These are phyloP conservation scores for Ameiurus melas DNA, from an alignment of 2,113 vertebrate genomes.

Conservation along the genomic window DNA sequence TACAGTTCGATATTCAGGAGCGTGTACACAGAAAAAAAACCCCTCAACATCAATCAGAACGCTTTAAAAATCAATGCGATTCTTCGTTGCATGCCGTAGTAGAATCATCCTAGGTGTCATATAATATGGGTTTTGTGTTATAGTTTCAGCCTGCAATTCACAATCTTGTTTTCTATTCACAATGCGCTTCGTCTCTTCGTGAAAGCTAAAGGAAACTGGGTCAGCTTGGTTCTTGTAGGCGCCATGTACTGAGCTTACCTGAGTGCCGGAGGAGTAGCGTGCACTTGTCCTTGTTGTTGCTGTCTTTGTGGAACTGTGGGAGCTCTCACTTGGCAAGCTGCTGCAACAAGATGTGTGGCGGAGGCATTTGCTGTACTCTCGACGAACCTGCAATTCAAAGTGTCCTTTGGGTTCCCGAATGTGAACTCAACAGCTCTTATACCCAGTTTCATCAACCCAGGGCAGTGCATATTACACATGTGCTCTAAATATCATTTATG, in stretches of 20 bases:
- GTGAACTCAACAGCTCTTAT: background rate
- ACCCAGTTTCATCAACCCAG: background rate
- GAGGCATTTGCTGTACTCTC: slow-evolving; percentile 98
- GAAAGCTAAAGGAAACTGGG: slow-evolving; percentile 44
- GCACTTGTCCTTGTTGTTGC: slow-evolving; percentile 93
- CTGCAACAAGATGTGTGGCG: slow-evolving; percentile 95
- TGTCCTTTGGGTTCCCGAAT: background rate
- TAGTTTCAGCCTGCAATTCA: background rate
- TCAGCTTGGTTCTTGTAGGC: slow-evolving; percentile 34
- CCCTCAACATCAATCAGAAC: background rate
- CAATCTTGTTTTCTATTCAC: background rate
- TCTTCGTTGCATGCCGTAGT: background rate
- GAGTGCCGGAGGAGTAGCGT: slow-evolving; percentile 97
- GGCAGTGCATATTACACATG: background rate
- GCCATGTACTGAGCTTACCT: slow-evolving; percentile 75
- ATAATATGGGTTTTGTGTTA: background rate
- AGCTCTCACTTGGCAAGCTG: slow-evolving; percentile 89
- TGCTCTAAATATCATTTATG: background rate
- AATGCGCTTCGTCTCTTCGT: background rate
- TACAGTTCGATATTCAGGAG: background rate
- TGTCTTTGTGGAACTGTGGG: slow-evolving; percentile 92
- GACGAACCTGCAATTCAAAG: slow-evolving; percentile 83
- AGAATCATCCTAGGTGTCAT: background rate
- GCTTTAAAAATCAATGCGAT: slow-evolving; percentile 7
- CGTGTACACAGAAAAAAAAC: too few species aligned